phyloP scores from a whole-genome alignment of 2,888 invertebrate genomes.

The Seira ritae region DNA sequence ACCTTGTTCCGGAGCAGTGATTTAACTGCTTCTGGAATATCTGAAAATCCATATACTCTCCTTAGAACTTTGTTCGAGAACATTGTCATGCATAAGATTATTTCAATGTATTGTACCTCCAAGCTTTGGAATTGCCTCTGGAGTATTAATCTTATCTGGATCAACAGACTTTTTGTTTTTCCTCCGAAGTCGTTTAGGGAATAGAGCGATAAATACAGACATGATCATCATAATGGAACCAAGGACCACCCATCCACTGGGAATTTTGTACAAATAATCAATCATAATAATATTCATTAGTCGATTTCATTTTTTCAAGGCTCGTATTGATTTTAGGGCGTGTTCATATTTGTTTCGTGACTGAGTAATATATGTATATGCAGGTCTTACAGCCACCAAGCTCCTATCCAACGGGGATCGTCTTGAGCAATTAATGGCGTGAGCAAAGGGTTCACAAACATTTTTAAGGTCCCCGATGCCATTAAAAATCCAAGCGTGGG shows the following conservation, averaged over 20 bases:
- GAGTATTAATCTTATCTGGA: conserved; percentile 39
- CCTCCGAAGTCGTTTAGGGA: conserved; percentile 79
- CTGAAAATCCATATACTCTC: conserved; percentile 74
- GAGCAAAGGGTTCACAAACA: conserved; percentile 80
- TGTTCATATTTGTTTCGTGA: too few relatives aligned
- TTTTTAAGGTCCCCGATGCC: conserved; percentile 78
- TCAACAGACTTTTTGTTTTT: conserved; percentile 70
- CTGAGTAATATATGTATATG: too few relatives aligned
- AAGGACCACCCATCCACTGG: conserved; percentile 76
- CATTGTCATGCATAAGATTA: too few relatives aligned
- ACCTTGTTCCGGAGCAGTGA: conserved; percentile 79
- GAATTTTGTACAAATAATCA: too few relatives aligned
- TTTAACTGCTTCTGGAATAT: conserved; percentile 80
- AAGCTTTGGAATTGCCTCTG: conserved; percentile 59
- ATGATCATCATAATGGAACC: conserved; percentile 80
- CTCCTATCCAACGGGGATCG: conserved; percentile 83
- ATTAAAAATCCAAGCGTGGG: conserved; percentile 81
- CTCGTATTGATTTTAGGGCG: too few relatives aligned
- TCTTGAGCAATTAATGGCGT: conserved; percentile 80
- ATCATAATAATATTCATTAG: too few relatives aligned
- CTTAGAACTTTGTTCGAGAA: background rate
- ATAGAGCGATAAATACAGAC: conserved; percentile 81
- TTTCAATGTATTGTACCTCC: conserved; percentile 49
- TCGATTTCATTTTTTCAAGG: too few relatives aligned
- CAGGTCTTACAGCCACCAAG: conserved; percentile 85